Base-by-base conservation (phyloP, 2,113 vertebrate species). In the Paracanthobrama guichenoti region DNA sequence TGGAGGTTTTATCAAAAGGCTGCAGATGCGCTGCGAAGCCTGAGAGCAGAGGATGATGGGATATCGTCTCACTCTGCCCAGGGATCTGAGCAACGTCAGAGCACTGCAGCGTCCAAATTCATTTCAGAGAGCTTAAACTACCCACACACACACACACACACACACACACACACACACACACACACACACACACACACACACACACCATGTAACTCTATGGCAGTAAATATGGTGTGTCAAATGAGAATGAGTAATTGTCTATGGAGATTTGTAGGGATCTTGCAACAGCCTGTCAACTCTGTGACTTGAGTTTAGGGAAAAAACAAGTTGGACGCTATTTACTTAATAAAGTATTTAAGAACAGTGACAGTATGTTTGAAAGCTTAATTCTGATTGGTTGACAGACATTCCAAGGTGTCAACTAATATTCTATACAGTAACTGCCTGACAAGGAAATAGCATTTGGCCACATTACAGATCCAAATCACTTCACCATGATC, bases 1-100 rank as follows among this genome's bases (percentile, higher is more conserved):
- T 85, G 84, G 67, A 85, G 67, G 67, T 83, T 88, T 88, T 88
- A 85, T 88, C 87, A 85, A 88, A 85, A 35, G 57, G 46, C 26
- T 80, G 69, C 84, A 88, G 79, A 83, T 64, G 82, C 24, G 79
- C 79, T 35, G 79, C 28, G 79, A 31, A 79, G 42, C 79, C 80
- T 79, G 74, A 81, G 85, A 85, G 80, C 84, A 83, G 81, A 62
- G 79, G 72, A 59, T 72, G 77, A 85, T 83, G 73, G 50, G 71
- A 79, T 79, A 74, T 76, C 39, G 55, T 50, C 48, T 76, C 71
- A 64, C 44, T 84, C 66, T 75, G 35, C 82, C 50, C 48, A 57
- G 72, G 77, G 77, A 55, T 77, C 80, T 73, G 44, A 73, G 80
- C 28, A 22, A 84, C 39, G 77, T 84, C 82, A 55, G 46, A 69